A percentile compares a stretch with the other conserved stretches of the same genome.
phyloP scores from a whole-genome alignment of 53 echinoderm and acorn worm species.

The Crossaster papposus region DNA sequence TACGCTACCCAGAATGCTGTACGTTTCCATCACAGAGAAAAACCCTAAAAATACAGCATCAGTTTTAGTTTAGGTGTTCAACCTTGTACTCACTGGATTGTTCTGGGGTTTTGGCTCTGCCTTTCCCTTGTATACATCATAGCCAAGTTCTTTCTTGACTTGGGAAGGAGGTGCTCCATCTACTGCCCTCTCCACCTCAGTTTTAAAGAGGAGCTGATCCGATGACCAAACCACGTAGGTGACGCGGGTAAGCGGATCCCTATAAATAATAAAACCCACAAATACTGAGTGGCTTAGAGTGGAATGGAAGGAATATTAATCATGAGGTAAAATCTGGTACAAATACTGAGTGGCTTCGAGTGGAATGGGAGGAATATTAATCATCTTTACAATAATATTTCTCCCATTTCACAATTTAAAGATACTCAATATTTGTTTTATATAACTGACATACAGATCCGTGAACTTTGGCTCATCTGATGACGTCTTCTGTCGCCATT shows the following conservation, averaged over 20 bases:
- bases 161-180: not conserved
- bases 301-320: no score
- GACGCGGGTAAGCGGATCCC: conserved; percentile 32
- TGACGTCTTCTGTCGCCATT: no score
- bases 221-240: conserved; percentile 24
- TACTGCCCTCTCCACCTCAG: conserved; percentile 19
- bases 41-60: not conserved
- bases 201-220: not conserved
- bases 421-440: no score
- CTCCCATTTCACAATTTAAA: no score
- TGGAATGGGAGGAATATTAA: no score
- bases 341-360: no score
- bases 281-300: not conserved
- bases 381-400: no score
- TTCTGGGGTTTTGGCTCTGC: not conserved
- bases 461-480: no score
- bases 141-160: conserved; percentile 12
- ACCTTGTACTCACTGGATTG: not conserved
- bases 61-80: not conserved
- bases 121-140: not conserved
- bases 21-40: no score
- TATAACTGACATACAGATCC: no score
- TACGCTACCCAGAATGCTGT: no score
- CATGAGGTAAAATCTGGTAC: no score
- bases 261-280: not conserved